Percentiles rank a stretch among this genome's conserved stretches.
These are phyloP conservation scores for Phenacoccus solenopsis DNA, from an alignment of 1,140 invertebrate genomes.

Conservation along the genomic window DNA sequence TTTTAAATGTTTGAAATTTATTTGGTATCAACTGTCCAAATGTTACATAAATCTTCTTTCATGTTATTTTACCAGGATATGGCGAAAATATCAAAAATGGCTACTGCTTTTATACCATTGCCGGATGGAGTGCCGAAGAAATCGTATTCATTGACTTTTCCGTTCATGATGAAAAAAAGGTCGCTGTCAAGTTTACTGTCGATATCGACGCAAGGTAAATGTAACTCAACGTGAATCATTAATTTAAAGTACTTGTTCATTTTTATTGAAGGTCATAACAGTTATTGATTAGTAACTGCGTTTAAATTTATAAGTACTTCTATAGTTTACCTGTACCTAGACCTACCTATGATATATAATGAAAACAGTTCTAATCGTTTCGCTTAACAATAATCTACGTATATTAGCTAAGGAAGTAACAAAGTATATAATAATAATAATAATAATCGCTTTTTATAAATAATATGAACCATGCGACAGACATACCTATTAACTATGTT, in stretches of 20 bases:
- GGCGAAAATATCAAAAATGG: not conserved
- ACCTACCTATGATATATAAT: not conserved
- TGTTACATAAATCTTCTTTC: too few relatives aligned
- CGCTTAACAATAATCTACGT: not conserved
- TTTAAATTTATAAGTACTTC: not conserved
- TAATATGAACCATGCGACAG: too few relatives aligned
- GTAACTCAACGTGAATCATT: not conserved
- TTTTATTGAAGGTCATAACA: not conserved
- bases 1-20: too few relatives aligned
- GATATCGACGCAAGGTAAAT: not conserved
- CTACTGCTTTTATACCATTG: not conserved
- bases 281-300: not conserved
- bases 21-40: too few relatives aligned
- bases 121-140: not conserved
- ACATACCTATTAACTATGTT: too few relatives aligned
- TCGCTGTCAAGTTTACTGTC: not conserved
- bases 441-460: too few relatives aligned
- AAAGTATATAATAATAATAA: too few relatives aligned
- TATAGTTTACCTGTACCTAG: not conserved
- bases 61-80: too few relatives aligned
- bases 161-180: not conserved
- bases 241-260: not conserved
- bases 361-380: too few relatives aligned
- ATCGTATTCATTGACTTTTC: not conserved
- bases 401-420: too few relatives aligned